phyloP scores from a whole-genome alignment of 2,113 vertebrate species.

The Agelaius tricolor region DNA sequence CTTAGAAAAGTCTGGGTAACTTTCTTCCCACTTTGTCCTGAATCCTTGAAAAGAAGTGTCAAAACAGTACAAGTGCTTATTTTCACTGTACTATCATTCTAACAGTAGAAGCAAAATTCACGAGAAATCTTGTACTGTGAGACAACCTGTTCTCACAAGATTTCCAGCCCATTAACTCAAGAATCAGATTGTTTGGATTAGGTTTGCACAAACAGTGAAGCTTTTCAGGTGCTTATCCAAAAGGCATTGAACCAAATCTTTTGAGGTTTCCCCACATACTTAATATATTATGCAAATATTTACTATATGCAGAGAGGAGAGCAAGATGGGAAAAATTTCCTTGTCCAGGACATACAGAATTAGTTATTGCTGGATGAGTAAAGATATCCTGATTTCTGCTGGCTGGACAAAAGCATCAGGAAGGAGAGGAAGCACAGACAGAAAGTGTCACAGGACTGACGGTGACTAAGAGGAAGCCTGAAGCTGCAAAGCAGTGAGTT shows the following conservation, averaged over 20 bases:
- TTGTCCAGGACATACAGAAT: not conserved
- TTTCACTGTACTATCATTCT: not conserved
- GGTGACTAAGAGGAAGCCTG: not conserved
- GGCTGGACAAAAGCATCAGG: not conserved
- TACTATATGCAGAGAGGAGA: not conserved
- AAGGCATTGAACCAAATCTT: constrained; percentile 50
- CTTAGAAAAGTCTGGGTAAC: not conserved
- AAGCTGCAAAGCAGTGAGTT: not conserved
- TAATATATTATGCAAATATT: constrained; percentile 50
- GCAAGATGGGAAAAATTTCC: not conserved
- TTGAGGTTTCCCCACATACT: constrained; percentile 14
- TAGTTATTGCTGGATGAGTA: not conserved
- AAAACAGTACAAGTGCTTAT: not conserved
- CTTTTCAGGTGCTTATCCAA: constrained; percentile 53
- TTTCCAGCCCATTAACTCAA: constrained; percentile 62
- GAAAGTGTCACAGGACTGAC: not conserved
- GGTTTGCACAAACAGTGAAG: constrained; percentile 37
- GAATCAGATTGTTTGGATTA: constrained; percentile 58
- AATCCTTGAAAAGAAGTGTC: not conserved
- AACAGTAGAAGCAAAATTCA: constrained; percentile 10
- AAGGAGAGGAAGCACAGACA: not conserved
- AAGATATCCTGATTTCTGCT: not conserved
- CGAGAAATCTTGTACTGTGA: not conserved
- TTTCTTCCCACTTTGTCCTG: not conserved
- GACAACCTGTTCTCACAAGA: constrained; percentile 43